These are phyloP conservation scores for Nixonia krombeini DNA, from an alignment of 1,140 invertebrate genomes.

Conservation along the genomic window DNA sequence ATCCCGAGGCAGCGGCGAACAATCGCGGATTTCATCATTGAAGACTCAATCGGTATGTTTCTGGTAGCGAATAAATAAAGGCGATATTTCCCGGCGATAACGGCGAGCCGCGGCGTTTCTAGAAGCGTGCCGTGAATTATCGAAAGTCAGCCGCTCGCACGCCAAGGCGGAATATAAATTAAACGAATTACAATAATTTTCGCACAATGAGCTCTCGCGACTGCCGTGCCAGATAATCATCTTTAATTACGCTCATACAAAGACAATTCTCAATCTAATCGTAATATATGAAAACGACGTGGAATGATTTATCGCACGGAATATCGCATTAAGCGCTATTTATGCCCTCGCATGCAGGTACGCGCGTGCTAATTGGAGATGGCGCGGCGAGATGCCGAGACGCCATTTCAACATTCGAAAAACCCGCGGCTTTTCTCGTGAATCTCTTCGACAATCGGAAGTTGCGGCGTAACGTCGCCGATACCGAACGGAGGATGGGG, in stretches of 20 bases:
- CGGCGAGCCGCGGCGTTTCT: not conserved
- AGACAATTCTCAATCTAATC: not conserved
- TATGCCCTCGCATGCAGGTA: not conserved
- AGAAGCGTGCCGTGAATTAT: no score
- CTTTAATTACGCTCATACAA: not conserved
- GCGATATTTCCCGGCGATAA: not conserved
- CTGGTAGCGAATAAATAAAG: no score
- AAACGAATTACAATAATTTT: not conserved
- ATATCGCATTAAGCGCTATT: not conserved
- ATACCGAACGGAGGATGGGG: no score
- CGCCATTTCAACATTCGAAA: no score
- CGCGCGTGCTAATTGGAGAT: not conserved
- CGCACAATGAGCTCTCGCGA: not conserved
- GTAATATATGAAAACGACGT: not conserved
- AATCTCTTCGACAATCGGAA: no score
- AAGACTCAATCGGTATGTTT: no score
- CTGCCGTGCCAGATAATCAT: not conserved
- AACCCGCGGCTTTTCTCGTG: no score
- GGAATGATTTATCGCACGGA: not conserved
- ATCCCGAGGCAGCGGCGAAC: no score
- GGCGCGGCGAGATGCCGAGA: not conserved
- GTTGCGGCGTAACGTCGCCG: no score
- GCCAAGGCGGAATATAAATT: not conserved
- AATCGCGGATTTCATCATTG: no score
- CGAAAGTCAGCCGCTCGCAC: not conserved